Evolutionary conservation across 1,140 invertebrate species (phyloP).

Genomic region (Bemisia tabaci): DNA sequence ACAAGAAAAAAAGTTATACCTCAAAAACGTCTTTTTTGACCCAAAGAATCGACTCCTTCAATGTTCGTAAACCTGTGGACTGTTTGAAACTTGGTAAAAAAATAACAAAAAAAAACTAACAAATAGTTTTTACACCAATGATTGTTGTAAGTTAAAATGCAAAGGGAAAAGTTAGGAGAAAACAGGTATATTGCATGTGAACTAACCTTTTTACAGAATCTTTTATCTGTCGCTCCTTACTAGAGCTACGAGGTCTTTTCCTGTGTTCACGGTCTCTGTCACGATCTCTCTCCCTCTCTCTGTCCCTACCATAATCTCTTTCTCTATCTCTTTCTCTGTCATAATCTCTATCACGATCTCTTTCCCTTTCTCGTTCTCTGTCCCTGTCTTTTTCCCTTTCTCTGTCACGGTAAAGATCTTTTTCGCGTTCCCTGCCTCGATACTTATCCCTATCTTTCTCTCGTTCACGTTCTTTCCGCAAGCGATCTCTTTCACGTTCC

Average conservation of each 20-base stretch:
- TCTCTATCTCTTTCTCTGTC: conserved; percentile 11
- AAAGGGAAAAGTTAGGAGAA: too few species aligned
- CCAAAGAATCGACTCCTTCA: too few species aligned
- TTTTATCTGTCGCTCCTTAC: neutral
- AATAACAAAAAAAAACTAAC: too few species aligned
- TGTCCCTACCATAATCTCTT: conserved; percentile 17
- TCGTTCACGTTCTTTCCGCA: neutral
- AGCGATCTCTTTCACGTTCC: conserved; percentile 6
- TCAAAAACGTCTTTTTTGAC: too few species aligned
- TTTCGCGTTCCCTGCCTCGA: conserved; percentile 5
- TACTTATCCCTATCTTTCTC: conserved; percentile 5
- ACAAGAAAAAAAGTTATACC: too few species aligned
- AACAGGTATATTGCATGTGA: too few species aligned
- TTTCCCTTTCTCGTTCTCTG: conserved; percentile 13
- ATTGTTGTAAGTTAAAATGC: too few species aligned
- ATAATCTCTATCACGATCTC: conserved; percentile 11
- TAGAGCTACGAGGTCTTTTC: neutral
- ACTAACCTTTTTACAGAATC: neutral
- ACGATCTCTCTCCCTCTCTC: conserved; percentile 18
- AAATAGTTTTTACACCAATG: too few species aligned
- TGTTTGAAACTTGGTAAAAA: too few species aligned
- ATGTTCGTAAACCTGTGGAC: too few species aligned
- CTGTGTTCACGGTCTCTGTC: conserved; percentile 11
- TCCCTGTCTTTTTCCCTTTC: conserved; percentile 14
- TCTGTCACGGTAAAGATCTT: conserved; percentile 13